phyloP scores from a whole-genome alignment of 2,797 vertebrate species.

The Acanthiza pusilla region DNA sequence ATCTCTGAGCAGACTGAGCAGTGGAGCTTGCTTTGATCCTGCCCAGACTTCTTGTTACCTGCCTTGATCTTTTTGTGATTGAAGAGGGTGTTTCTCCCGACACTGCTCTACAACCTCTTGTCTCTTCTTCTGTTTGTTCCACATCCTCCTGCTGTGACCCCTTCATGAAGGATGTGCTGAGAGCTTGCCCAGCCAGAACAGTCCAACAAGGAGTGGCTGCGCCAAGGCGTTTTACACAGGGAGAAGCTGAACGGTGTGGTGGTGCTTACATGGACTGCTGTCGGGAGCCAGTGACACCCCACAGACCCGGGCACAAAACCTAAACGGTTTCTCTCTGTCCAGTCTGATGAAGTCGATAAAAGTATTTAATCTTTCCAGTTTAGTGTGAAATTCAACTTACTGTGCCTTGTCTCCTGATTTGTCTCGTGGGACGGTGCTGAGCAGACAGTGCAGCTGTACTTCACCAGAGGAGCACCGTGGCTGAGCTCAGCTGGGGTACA shows the following conservation, averaged over 20 bases:
- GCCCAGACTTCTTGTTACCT: not conserved
- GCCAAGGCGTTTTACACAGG: not conserved
- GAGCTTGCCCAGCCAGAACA: not conserved
- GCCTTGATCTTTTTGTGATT: not conserved
- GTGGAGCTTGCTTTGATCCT: not conserved
- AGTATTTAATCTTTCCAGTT: not conserved
- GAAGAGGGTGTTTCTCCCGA: not conserved
- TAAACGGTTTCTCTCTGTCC: not conserved
- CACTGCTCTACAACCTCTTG: not conserved
- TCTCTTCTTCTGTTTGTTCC: not conserved
- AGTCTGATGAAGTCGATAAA: not conserved
- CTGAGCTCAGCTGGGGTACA: not conserved
- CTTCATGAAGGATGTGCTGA: not conserved
- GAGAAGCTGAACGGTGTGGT: not conserved
- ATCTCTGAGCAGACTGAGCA: not conserved
- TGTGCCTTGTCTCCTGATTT: not conserved
- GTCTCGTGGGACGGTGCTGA: not conserved
- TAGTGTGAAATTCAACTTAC: not conserved
- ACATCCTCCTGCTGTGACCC: accelerated
- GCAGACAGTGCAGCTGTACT: not conserved
- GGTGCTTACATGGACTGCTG: accelerated
- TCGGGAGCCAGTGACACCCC: not conserved
- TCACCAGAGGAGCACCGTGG: not conserved
- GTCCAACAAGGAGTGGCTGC: not conserved
- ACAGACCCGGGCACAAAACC: not conserved